These are phyloP conservation scores for Arrhamphus sclerolepis DNA, from an alignment of 2,797 vertebrate species.

Conservation along the genomic window DNA sequence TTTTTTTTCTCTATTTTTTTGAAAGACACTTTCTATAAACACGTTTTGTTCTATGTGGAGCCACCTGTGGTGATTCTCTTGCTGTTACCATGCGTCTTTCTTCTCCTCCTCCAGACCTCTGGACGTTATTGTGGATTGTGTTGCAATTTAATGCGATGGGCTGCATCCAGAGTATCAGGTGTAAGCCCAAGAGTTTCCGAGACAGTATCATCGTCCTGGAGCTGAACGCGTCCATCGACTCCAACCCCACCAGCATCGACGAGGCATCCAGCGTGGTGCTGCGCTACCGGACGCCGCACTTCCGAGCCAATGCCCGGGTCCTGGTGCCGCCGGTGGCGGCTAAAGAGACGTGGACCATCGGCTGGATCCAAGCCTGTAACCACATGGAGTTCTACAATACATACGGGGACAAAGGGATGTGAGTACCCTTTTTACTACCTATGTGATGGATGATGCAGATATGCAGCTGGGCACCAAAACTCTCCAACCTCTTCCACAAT, in stretches of 20 bases:
- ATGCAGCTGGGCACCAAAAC: background rate
- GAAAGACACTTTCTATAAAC: slow-evolving; percentile 21
- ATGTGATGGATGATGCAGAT: too few species aligned
- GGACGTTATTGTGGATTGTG: slow-evolving; percentile 84
- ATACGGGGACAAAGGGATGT: slow-evolving; percentile 96
- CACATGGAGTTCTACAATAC: slow-evolving; percentile 99
- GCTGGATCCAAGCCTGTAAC: slow-evolving; percentile 98
- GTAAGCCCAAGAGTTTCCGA: slow-evolving; percentile 96
- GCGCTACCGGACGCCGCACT: slow-evolving; percentile 96
- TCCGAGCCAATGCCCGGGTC: slow-evolving; percentile 92
- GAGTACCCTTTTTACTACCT: slow-evolving; percentile 74
- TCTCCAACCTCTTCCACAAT: too few species aligned
- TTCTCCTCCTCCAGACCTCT: slow-evolving; percentile 82
- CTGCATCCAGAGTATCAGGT: slow-evolving; percentile 98
- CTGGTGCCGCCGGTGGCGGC: slow-evolving; percentile 89
- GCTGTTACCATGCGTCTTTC: slow-evolving; percentile 86
- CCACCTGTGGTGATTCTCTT: slow-evolving; percentile 62
- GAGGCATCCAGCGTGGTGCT: slow-evolving; percentile 96
- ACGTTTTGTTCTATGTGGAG: slow-evolving; percentile 48
- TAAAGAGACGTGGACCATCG: slow-evolving; percentile 96
- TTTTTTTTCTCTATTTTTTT: slow-evolving; percentile 11
- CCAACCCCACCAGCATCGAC: slow-evolving; percentile 96
- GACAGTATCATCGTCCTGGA: slow-evolving; percentile 93
- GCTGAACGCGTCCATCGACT: slow-evolving; percentile 92
- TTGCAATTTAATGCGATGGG: slow-evolving; percentile 92